phyloP scores from a whole-genome alignment of 2,888 invertebrate genomes.

The Liopterus haemorrhoidalis region DNA sequence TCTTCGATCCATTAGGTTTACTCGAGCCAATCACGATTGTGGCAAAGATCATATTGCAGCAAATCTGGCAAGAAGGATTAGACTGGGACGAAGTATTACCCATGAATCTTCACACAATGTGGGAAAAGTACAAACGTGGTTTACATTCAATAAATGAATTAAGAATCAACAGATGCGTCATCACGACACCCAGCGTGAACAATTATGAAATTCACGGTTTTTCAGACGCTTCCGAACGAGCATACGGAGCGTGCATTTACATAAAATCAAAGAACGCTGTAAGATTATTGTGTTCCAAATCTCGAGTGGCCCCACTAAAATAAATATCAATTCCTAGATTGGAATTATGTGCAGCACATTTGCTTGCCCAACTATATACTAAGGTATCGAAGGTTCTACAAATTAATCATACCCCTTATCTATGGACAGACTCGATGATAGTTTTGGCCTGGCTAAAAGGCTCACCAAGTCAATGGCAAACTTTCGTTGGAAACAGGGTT shows the following conservation, averaged over 20 bases:
- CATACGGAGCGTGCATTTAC: constrained; percentile 32
- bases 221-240: constrained; percentile 30
- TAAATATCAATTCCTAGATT: constrained; percentile 19
- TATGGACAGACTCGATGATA: neutral
- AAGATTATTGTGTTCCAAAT: constrained; percentile 18
- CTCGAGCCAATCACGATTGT: constrained; percentile 26
- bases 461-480: neutral
- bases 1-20: constrained; percentile 30
- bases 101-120: constrained; percentile 7
- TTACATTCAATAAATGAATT: neutral
- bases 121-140: constrained; percentile 1
- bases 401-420: too few species aligned
- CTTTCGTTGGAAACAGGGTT: neutral
- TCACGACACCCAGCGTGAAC: too few species aligned
- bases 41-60: constrained; percentile 30
- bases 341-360: neutral
- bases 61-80: constrained; percentile 26
- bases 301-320: constrained; percentile 18
- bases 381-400: neutral
- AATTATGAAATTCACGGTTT: constrained; percentile 31
- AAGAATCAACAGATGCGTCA: constrained; percentile 1
- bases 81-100: constrained; percentile 31
- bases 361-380: neutral
- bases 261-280: constrained; percentile 4
- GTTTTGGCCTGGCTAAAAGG: neutral